A percentile compares a stretch with the other conserved stretches of the same genome.
These are phyloP conservation scores for Phocides pigmalion DNA, from an alignment of 1,140 invertebrate genomes.

Conservation along the genomic window DNA sequence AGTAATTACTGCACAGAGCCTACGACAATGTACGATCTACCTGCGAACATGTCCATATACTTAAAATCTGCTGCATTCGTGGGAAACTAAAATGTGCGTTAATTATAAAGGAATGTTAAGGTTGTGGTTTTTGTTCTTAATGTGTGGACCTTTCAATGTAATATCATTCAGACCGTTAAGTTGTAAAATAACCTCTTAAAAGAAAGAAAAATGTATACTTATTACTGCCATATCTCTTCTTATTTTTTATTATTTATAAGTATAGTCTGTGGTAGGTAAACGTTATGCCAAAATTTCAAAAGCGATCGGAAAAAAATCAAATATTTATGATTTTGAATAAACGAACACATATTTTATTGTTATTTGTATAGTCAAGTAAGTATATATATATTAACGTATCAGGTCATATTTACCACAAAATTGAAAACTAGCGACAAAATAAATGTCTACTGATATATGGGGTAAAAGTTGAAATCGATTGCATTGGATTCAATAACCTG, in stretches of 20 bases:
- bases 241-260: no score
- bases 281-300: no score
- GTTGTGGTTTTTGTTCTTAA: neutral
- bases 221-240: no score
- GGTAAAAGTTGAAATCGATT: neutral
- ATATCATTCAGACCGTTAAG: constrained; percentile 8
- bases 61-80: constrained; percentile 23
- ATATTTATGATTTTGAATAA: no score
- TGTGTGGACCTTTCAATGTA: constrained; percentile 8
- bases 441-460: no score
- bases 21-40: constrained; percentile 45
- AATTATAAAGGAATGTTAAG: constrained; percentile 24
- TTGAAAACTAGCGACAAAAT: no score
- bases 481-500: neutral
- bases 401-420: no score
- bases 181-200: constrained; percentile 5
- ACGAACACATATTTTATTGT: no score
- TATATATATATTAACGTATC: no score
- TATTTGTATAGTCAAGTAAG: no score
- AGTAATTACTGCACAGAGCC: constrained; percentile 47
- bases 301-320: no score
- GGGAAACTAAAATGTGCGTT: constrained; percentile 28
- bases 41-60: constrained; percentile 40
- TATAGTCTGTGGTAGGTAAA: no score
- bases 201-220: neutral